phyloP scores from a whole-genome alignment of 1,140 invertebrate species.

The Yoshiicerus persimilis region DNA sequence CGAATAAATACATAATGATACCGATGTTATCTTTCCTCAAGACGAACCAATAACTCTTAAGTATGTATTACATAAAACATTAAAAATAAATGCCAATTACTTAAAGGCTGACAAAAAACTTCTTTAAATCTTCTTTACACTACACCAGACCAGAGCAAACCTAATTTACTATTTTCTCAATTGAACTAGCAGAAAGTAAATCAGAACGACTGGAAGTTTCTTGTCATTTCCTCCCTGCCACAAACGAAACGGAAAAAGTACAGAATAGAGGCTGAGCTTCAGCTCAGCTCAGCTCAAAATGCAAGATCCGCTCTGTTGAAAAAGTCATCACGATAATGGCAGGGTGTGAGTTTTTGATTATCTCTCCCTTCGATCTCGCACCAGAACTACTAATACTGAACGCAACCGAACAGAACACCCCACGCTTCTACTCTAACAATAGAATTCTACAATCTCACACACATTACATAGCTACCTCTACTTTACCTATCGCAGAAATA shows the following conservation, averaged over 20 bases:
- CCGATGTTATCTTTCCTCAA: background rate
- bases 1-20: background rate
- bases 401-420: background rate
- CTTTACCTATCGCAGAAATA: background rate
- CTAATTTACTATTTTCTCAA: background rate
- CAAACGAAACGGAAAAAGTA: background rate
- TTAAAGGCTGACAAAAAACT: background rate
- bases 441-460: background rate
- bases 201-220: background rate
- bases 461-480: background rate
- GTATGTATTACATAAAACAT: background rate
- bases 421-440: background rate
- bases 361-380: constrained; percentile 31
- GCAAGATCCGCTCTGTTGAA: constrained; percentile 11
- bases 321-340: constrained; percentile 37
- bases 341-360: constrained; percentile 38
- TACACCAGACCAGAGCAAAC: no score
- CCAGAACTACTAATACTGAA: background rate
- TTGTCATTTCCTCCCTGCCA: background rate
- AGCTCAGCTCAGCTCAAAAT: background rate
- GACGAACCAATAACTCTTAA: background rate
- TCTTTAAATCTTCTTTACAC: background rate
- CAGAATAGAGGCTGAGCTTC: background rate
- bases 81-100: background rate
- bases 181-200: background rate